phyloP scores from a whole-genome alignment of 2,888 invertebrate species.

The Ernsta delagoae region DNA sequence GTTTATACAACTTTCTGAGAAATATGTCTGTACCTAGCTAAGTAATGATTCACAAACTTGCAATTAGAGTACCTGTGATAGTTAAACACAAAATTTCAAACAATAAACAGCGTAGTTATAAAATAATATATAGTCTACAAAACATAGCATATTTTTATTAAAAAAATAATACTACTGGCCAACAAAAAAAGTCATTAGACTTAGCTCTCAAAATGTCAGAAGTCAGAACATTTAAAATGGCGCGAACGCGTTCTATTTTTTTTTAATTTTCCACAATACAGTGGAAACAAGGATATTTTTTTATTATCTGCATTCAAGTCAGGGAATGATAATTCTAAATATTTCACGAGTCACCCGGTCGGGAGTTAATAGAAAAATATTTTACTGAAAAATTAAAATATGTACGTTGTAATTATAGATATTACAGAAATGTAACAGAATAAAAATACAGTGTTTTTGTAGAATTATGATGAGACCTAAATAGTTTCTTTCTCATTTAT shows the following conservation, averaged over 20 bases:
- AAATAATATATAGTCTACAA: too few species aligned
- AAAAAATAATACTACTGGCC: neutral
- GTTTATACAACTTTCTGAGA: neutral
- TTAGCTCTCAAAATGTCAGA: slow-evolving; percentile 16
- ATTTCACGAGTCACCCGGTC: neutral
- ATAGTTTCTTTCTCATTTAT: too few species aligned
- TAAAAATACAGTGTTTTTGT: too few species aligned
- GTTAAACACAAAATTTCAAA: too few species aligned
- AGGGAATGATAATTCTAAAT: slow-evolving; percentile 10
- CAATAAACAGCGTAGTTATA: too few species aligned
- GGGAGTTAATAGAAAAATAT: neutral
- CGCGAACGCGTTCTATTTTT: neutral
- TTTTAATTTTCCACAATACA: slow-evolving; percentile 18
- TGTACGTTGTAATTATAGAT: neutral
- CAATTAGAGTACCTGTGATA: too few species aligned
- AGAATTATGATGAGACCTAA: too few species aligned
- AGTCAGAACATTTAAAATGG: slow-evolving; percentile 7
- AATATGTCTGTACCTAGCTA: too few species aligned
- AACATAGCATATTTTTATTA: too few species aligned
- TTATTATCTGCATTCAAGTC: slow-evolving; percentile 11
- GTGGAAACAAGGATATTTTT: slow-evolving; percentile 14
- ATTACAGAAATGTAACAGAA: neutral
- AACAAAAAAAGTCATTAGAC: slow-evolving; percentile 24
- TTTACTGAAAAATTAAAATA: neutral
- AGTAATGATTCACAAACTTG: too few species aligned